Evolutionary conservation across 1,140 invertebrate genomes (phyloP), one percentile per base, ranked within the genome.

Genomic region (Euwallacea similis): DNA sequence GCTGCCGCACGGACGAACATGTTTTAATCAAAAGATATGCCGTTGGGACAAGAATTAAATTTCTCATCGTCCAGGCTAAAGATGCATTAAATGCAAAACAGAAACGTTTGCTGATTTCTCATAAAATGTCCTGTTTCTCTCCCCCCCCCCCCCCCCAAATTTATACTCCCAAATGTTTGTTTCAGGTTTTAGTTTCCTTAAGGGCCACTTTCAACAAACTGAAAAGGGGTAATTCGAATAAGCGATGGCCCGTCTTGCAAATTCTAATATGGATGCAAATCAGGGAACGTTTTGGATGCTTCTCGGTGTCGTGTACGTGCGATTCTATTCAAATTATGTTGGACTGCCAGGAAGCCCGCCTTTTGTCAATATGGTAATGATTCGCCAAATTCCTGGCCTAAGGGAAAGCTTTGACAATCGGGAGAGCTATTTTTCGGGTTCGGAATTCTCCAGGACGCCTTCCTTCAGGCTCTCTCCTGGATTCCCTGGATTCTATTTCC

Each of bases 221-320:
- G 21, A 13, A 42, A 67, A 67, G 53, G 50, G 66, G 44, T 68
- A 68, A 68, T 68, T 68, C 43, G 58, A n/a, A 43, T 68, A 68
- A 68, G 53, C 66, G 65, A 67, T 67, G 55, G 65, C 44, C 33
- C 56, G 42, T 56, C 66, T 68, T 68, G 66, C 61, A 68, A 68
- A 68, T 68, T 68, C 66, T 68, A 68, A 68, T 68, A 68, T 68
- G 66, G 66, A 68, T 68, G 66, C 66, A 68, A 68, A 68, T 68
- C 66, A 61, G 56, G 21, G 66, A 50, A 47, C 44, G 66, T 68
- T 68, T 68, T 60, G 58, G 66, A 13, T 68, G 66, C 66, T 68
- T 61, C 58, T 68, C 66, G 58, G 66, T 68, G 66, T 68, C 66
- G 66, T 68, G 66, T 68, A 68, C 66, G 66, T 61, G 66, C 50